Conservation (phyloP, 2,113 vertebrate genomes). For the Periophthalmus modestus region DNA sequence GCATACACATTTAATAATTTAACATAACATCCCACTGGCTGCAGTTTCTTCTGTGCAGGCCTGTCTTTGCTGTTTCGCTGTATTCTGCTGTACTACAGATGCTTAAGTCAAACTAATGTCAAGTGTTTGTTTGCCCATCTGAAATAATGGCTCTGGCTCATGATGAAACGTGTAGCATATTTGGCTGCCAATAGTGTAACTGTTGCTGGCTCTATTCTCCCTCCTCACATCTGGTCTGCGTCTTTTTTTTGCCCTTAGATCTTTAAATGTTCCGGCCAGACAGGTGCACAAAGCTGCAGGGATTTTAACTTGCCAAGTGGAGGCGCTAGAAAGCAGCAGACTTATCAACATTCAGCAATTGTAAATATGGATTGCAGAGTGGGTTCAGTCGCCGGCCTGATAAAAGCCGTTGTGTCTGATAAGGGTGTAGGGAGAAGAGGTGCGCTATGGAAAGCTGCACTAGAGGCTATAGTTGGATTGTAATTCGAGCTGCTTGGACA, state of each 20-base stretch:
- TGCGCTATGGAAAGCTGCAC: constrained; percentile 44
- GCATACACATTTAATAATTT: constrained; percentile 67
- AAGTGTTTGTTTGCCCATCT: constrained; percentile 77
- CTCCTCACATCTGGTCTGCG: constrained; percentile 62
- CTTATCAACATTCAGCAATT: constrained; percentile 9
- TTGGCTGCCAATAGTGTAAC: constrained; percentile 66
- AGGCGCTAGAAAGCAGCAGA: constrained; percentile 57
- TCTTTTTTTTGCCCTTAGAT: constrained; percentile 52
- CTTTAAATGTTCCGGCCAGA: constrained; percentile 60
- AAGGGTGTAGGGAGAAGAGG: constrained; percentile 37
- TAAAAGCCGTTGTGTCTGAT: constrained; percentile 35
- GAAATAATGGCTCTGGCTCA: constrained; percentile 73
- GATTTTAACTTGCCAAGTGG: constrained; percentile 46
- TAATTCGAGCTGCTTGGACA: constrained; percentile 55
- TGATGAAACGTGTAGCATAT: constrained; percentile 71
- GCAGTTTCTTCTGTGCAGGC: constrained; percentile 29
- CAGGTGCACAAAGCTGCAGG: constrained; percentile 59
- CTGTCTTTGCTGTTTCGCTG: constrained; percentile 46
- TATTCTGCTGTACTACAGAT: constrained; percentile 70
- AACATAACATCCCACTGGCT: constrained; percentile 56
- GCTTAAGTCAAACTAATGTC: constrained; percentile 73
- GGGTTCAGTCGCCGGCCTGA: constrained; percentile 16
- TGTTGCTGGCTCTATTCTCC: constrained; percentile 62
- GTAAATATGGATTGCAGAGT: constrained; percentile 25
- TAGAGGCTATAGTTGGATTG: constrained; percentile 60